Evolutionary conservation across 2,888 invertebrate genomes (phyloP), one percentile per base, ranked within the genome.

Genomic region (Ophion obscuratus): DNA sequence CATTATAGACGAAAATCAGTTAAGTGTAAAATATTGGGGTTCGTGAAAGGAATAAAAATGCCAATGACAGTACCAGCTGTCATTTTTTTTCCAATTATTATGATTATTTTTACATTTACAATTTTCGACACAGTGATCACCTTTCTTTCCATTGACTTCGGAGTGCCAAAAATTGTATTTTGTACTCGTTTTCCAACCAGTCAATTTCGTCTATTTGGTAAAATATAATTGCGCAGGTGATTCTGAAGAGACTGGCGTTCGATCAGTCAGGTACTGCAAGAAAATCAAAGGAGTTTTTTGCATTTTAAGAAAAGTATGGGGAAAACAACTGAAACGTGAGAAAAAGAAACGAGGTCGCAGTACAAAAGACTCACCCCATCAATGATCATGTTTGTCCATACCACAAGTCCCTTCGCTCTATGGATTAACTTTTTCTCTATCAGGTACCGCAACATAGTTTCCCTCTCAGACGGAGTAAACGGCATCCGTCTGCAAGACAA

Each of bases 361-460:
- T 2, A 57, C 20, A 74, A 6, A 24, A 44, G 14, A 53, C 75
- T 53, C 31, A 76, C 75, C 53, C 53, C 75, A 7, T 76, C 31
- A 1, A n/a, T 17, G 11, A 76, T 76, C 75, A 76, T 76, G 11
- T 27, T 9, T 1, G 14, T 66, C 75, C 75, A 76, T 27, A 76
- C 10, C 4, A 44, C 2, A 0, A 76, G 27, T 2, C 64, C 75
- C 31, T 76, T 76, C 4, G 47, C 64, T 44, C 10, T 64, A 11
- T 1, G 6, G 17, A 76, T 17, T 6, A 9, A 9, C 3, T 66
- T 9, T 0, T 44, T 27, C 40, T 53, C n/a, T 0, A 66, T 11
- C n/a, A 76, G 44, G 20, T 74, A 74, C 17, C n/a, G 20, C 9
- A 74, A 40, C 40, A 74, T 74, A 17, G 2, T 24, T 14, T 2